Evolutionary conservation across 2,113 vertebrate species (phyloP), one percentile per base, ranked within the genome.

Genomic region (Parotia lawesii): DNA sequence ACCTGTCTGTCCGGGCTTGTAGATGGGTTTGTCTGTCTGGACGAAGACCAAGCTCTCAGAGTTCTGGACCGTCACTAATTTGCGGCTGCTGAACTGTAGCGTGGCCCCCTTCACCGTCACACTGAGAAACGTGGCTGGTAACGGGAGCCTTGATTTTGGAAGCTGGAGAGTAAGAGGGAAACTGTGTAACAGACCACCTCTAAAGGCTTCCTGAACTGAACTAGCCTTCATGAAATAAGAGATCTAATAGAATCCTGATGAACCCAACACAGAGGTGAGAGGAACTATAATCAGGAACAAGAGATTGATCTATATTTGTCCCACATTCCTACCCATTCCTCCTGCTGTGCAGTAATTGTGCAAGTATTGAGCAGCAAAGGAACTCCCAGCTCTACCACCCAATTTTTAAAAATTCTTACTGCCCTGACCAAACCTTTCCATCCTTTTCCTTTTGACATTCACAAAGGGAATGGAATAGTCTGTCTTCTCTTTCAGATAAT

Each of bases 11-110:
- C 28, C 90, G 0, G 97, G 97, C 87, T 97, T 98, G 95, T 98
- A 98, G 96, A 97, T 77, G 33, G 97, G 92, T 87, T 98, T 98
- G 94, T 98, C 98, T 51, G 98, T 98, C 93, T 98, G 98, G 19
- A 97, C 2, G 28, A 98, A 98, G 44, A 97, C 85, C 81, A 98
- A 69, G 75, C 91, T 98, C 19, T 98, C 83, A 2, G 90, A 27
- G 6, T 94, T 92, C 93, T 90, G 86, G 53, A 98, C 85, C 45
- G 92, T 1, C 62, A 98, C 94, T 0, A 42, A 72, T 24, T 89
- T 97, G 38, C 62, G 90, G 38, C 48, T 97, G 27, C 6, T 93
- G 94, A 97, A 98, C 13, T 96, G 84, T 16, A 98, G 94, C 1
- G 97, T 97, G 8, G 44, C 14, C 22, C 97, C 98, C 66, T 87